These are phyloP conservation scores for Sinocyclocheilus anophthalmus DNA, from an alignment of 2,113 vertebrate genomes.

Conservation along the genomic window DNA sequence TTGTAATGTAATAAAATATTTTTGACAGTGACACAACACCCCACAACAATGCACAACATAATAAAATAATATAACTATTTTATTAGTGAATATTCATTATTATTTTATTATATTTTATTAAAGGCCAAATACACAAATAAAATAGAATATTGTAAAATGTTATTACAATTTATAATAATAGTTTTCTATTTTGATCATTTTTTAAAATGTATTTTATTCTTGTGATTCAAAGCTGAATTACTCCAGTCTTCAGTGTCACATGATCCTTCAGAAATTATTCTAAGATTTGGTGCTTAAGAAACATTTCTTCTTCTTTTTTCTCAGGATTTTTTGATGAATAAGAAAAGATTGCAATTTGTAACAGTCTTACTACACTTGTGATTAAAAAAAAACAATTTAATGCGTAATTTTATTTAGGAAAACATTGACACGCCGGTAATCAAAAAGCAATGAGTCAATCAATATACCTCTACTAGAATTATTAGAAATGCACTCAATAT, in stretches of 20 bases:
- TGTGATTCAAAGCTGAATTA: background rate
- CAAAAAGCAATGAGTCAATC: background rate
- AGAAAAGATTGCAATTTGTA: no score
- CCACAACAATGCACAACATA: no score
- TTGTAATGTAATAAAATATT: background rate
- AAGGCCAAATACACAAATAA: background rate
- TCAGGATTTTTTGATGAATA: no score
- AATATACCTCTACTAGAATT: background rate
- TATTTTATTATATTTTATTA: no score
- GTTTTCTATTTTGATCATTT: no score
- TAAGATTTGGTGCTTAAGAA: background rate
- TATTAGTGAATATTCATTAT: no score
- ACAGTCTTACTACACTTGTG: background rate
- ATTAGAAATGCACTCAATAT: background rate
- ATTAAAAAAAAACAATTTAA: no score
- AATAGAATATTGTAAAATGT: background rate
- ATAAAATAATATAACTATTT: no score
- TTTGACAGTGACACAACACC: no score
- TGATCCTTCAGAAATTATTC: background rate
- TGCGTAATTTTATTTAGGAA: background rate
- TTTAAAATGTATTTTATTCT: background rate
- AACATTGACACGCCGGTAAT: no score
- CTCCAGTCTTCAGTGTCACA: background rate
- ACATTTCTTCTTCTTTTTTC: background rate
- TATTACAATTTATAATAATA: background rate